Base-by-base conservation (phyloP, 2,113 vertebrate genomes). In the Thunnus maccoyii region DNA sequence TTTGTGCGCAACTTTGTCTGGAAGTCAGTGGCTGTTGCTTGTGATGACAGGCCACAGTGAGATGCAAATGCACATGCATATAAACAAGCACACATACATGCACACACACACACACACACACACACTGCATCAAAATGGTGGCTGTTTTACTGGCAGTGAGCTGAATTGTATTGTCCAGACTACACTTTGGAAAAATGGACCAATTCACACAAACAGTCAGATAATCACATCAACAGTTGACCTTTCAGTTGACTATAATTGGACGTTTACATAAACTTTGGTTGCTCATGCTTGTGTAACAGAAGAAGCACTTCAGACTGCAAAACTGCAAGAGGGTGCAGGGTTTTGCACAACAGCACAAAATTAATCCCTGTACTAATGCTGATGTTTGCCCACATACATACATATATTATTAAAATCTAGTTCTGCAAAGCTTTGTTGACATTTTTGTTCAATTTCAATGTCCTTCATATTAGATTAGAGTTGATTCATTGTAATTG, bases 251-350 rank as follows among this genome's bases (percentile, higher is more conserved):
- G 52, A 61, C 78, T 54, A 36, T 50, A 56, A 79, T 41, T 70
- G n/a, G 22, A 66, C 75, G 78, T 89, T 89, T 81, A 55, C 41
- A 5, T n/a, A 51, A n/a, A 41, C 68, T 64, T 36, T 48, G 71
- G 25, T 55, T n/a, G 0, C 32, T 0, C 30, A 7, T 16, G 58
- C 44, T 62, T 77, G 73, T 25, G 74, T 57, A 56, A 77, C 32
- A 62, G 55, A 46, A 20, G 52, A 63, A 47, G 62, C 58, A 18
- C 52, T 14, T 47, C 56, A 12, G 50, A 76, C 72, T 72, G 51
- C 61, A 46, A 46, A 41, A 16, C 65, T 36, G 56, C 27, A 18
- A 11, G 71, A 54, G 46, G 44, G 27, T 64, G 52, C 44, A 41
- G 50, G 3, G 44, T 44, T 63, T 68, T 70, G 10, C 58, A 75